A percentile compares a stretch with the other conserved stretches of the same genome.
Conservation (phyloP, 1,140 invertebrate species). For the Bombus picipes region DNA sequence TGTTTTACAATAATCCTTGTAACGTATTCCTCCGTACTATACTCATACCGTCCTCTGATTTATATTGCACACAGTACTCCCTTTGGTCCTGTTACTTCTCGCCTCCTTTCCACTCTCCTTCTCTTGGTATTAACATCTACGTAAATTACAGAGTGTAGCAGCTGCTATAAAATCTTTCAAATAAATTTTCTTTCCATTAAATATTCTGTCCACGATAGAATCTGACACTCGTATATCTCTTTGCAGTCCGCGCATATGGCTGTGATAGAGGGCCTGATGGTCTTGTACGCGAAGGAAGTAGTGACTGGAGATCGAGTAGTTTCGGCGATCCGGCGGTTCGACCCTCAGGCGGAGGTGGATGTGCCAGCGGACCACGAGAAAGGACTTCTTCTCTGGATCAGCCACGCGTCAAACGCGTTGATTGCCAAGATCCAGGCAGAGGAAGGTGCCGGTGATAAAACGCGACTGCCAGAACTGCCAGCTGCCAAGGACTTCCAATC, state of each 20-base stretch:
- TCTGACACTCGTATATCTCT: conserved; percentile 8
- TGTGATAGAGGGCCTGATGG: conserved; percentile 98
- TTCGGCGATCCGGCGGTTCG: conserved; percentile 91
- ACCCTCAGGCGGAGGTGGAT: conserved; percentile 74
- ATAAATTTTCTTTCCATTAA: neutral
- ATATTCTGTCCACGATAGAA: neutral
- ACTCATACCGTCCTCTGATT: too few relatives aligned
- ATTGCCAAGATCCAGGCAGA: conserved; percentile 84
- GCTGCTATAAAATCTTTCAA: too few relatives aligned
- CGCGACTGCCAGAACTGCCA: conserved; percentile 81
- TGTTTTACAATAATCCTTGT: too few relatives aligned
- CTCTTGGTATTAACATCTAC: too few relatives aligned
- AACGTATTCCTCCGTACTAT: too few relatives aligned
- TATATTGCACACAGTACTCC: too few relatives aligned
- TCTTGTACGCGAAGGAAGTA: conserved; percentile 96
- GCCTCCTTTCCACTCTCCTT: too few relatives aligned
- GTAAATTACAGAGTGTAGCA: too few relatives aligned
- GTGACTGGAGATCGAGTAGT: conserved; percentile 94
- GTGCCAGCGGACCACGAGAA: conserved; percentile 91
- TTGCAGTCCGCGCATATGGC: conserved; percentile 96
- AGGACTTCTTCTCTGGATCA: conserved; percentile 95
- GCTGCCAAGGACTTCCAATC: conserved; percentile 81
- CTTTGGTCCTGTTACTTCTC: too few relatives aligned
- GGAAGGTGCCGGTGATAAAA: conserved; percentile 78
- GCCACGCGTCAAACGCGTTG: conserved; percentile 91